Percentiles rank a stretch among this genome's conserved stretches.
Conservation (phyloP, 2,888 invertebrate genomes). For the Tenthredo scrophulariae region DNA sequence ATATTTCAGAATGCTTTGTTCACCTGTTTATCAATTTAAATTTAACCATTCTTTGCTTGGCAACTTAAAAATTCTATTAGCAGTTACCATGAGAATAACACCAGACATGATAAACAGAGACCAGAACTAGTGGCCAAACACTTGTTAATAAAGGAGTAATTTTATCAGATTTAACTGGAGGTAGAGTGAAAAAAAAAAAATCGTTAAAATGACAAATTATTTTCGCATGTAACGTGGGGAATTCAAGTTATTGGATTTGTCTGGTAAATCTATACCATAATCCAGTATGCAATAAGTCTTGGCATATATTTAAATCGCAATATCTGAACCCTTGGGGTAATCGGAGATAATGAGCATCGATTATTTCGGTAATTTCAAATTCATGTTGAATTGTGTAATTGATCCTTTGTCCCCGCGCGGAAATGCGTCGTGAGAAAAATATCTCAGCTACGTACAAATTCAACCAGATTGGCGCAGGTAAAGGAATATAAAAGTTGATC, state of each 20-base stretch:
- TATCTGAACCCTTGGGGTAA: not conserved
- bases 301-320: not conserved
- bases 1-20: not conserved
- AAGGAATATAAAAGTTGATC: too few relatives aligned
- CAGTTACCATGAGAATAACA: not conserved
- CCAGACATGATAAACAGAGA: not conserved
- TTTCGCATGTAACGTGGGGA: not conserved
- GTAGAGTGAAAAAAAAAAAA: not conserved
- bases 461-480: not conserved
- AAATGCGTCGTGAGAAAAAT: not conserved
- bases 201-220: not conserved
- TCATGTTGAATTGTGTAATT: too few relatives aligned
- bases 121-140: not conserved
- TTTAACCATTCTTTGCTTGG: not conserved
- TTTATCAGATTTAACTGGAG: not conserved
- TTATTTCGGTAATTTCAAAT: not conserved
- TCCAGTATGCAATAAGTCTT: not conserved
- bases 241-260: not conserved
- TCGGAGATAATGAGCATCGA: not conserved
- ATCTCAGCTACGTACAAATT: not conserved
- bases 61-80: not conserved
- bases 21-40: not conserved
- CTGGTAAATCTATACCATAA: not conserved
- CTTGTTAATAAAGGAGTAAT: not conserved
- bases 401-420: not conserved